These are phyloP conservation scores for pig (Sus scrofa) DNA, from an alignment of 2,113 vertebrate genomes.

Conservation along the genomic window DNA sequence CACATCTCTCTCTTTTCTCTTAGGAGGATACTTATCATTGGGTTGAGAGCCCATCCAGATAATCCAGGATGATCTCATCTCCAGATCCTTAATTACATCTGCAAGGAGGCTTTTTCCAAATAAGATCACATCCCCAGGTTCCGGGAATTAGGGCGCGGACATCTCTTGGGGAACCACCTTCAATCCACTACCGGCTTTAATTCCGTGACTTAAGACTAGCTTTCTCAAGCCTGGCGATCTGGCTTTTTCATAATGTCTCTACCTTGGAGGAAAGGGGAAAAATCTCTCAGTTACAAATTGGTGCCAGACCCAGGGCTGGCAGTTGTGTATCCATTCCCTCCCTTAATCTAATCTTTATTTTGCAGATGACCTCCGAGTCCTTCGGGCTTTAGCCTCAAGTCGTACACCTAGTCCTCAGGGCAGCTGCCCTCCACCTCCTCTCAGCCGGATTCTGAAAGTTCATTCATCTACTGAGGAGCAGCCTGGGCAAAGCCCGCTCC, in stretches of 20 bases:
- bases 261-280: neutral
- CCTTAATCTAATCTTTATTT: neutral
- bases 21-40: neutral
- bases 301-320: neutral
- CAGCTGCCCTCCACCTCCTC: neutral
- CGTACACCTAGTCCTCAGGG: neutral
- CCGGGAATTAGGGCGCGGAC: neutral
- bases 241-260: constrained; percentile 3
- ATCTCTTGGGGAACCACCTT: neutral
- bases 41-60: neutral
- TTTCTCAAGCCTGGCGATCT: neutral
- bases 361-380: neutral
- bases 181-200: neutral
- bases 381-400: neutral
- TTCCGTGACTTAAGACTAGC: neutral
- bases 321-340: neutral
- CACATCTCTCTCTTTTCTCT: neutral
- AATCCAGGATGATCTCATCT: constrained; percentile 18
- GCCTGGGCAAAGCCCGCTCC: neutral
- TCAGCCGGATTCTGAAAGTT: constrained; percentile 11
- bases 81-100: constrained; percentile 16
- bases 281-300: neutral
- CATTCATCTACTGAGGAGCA: neutral
- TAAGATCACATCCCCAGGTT: neutral
- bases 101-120: constrained; percentile 1